Base-by-base conservation (phyloP, 2,888 invertebrate genomes). In the Actias luna region DNA sequence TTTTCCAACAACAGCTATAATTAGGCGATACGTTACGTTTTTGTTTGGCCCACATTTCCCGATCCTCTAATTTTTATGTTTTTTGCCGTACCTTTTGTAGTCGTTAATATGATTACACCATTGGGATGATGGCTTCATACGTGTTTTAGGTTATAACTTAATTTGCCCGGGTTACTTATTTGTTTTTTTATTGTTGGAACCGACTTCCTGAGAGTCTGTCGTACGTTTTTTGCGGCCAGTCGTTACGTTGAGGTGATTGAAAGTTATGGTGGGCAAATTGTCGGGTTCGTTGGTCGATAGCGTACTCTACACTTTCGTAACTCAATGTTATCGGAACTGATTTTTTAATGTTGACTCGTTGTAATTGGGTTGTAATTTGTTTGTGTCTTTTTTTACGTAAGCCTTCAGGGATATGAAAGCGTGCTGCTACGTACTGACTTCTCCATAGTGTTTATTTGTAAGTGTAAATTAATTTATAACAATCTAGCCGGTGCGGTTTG, bases 41-140 rank as follows among this genome's bases (percentile, higher is more conserved):
- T 92, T 92, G 92, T 92, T 91, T 92, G 92, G 89, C 89, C 91
- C 92, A 92, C 92, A 92, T 92, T 90, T 92, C 88, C 87, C 90
- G 90, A 91, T 91, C 91, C 91, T 89, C 91, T 92, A 92, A 92
- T 92, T 92, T 92, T 87, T 88, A 79, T 83, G 83, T 90, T 92
- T 92, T 92, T 92, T 90, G 88, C 88, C 86, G 86, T 84, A 86
- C 85, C 91, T 92, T 92, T 92, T 92, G 92, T 92, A 91, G 91
- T 92, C 91, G 92, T 92, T 92, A 92, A 92, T 92, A 92, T 92
- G 92, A 92, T 92, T 92, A 92, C 90, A 91, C 88, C 89, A 87
- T 90, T 86, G 85, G 88, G 91, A 89, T 92, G 92, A 92, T 92
- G 90, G 92, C 92, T 92, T 92, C 91, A 92, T 92, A 92, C 92